Evolutionary conservation across 2,888 invertebrate genomes (phyloP).

Genomic region (Eretmocerus hayati): DNA sequence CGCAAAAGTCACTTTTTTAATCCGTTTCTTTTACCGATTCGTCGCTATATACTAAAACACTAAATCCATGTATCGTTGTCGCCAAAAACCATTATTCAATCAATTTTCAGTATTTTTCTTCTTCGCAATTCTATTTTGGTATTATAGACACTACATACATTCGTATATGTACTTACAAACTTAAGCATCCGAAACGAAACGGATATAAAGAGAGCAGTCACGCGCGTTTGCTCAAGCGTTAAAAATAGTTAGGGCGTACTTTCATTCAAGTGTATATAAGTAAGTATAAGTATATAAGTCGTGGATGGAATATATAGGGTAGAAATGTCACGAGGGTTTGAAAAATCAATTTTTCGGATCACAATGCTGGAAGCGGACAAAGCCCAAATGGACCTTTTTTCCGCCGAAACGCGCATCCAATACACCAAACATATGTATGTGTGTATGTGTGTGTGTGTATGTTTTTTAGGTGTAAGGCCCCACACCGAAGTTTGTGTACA

Average conservation of each 20-base stretch:
- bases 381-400: background rate
- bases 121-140: background rate
- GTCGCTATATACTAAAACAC: no score
- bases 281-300: no score
- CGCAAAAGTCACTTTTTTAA: no score
- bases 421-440: no score
- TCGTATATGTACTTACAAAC: background rate
- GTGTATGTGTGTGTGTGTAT: no score
- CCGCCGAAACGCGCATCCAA: background rate
- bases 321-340: conserved; percentile 3
- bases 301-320: no score
- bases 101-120: background rate
- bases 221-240: background rate
- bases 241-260: conserved; percentile 11
- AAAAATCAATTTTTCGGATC: conserved; percentile 14
- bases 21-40: no score
- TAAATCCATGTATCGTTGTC: no score
- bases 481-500: no score
- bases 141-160: no score
- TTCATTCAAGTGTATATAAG: no score
- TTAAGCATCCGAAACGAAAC: conserved; percentile 1
- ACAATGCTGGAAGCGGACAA: conserved; percentile 2
- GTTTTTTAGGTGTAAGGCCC: no score
- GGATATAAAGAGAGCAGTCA: conserved; percentile 3
- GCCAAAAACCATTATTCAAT: background rate